Evolutionary conservation across 2,888 invertebrate genomes (phyloP).

Genomic region (Agapostemon virescens): DNA sequence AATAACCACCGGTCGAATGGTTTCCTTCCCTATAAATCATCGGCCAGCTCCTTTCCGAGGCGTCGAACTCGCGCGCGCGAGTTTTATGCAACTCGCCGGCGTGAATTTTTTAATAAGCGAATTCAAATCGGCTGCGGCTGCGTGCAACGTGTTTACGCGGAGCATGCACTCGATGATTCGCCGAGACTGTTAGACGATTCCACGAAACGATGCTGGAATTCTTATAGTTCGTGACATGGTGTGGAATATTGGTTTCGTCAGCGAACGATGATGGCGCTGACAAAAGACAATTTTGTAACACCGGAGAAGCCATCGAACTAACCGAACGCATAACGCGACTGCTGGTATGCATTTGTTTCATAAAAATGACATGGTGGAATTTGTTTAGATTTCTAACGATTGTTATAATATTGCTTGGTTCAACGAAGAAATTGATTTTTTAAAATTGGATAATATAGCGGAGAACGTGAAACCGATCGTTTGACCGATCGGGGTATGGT

Average conservation of each 20-base stretch:
- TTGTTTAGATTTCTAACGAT: too few relatives aligned
- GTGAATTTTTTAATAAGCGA: not conserved
- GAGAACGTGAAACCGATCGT: too few relatives aligned
- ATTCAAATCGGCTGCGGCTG: slow-evolving; percentile 21
- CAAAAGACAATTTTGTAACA: not conserved
- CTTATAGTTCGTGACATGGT: slow-evolving; percentile 11
- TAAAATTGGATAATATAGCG: too few relatives aligned
- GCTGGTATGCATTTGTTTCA: too few relatives aligned
- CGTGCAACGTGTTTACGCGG: slow-evolving; percentile 34
- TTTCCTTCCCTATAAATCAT: not conserved
- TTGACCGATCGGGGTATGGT: too few relatives aligned
- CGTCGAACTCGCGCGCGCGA: not conserved
- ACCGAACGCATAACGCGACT: too few relatives aligned
- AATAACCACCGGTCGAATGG: slow-evolving; percentile 46
- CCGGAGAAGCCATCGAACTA: too few relatives aligned
- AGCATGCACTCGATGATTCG: slow-evolving; percentile 12
- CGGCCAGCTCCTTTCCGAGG: not conserved
- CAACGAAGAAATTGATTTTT: too few relatives aligned
- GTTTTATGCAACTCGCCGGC: not conserved
- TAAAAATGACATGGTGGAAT: too few relatives aligned
- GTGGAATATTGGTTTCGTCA: not conserved
- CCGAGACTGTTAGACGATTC: slow-evolving; percentile 24
- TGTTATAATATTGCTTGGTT: too few relatives aligned
- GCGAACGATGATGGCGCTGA: not conserved
- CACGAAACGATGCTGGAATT: slow-evolving; percentile 30